These are phyloP conservation scores for Sternotherus odoratus DNA, from an alignment of 2,797 vertebrate genomes.

Conservation along the genomic window DNA sequence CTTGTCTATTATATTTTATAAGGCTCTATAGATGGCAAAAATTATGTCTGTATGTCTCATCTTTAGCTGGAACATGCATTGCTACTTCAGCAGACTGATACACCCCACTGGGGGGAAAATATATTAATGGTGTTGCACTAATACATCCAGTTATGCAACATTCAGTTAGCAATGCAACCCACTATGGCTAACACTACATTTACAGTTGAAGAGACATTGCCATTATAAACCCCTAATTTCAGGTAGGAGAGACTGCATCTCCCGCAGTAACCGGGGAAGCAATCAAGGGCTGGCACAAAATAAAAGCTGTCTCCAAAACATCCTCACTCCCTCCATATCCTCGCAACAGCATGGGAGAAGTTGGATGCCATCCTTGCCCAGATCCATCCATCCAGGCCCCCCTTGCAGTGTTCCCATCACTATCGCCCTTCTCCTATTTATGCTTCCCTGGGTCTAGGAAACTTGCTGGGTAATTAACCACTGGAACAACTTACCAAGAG, in stretches of 20 bases:
- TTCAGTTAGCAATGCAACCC: neutral
- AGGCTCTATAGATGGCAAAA: constrained; percentile 25
- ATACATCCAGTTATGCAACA: neutral
- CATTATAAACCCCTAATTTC: neutral
- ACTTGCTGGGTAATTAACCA: neutral
- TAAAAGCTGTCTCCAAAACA: neutral
- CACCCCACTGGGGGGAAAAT: neutral
- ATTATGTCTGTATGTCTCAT: neutral
- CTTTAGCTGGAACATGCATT: neutral
- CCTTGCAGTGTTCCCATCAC: neutral
- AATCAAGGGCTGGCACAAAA: neutral
- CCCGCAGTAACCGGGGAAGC: neutral
- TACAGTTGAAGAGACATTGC: neutral
- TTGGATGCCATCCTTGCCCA: neutral
- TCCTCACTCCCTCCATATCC: neutral
- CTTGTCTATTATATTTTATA: constrained; percentile 60
- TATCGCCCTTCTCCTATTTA: neutral
- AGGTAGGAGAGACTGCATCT: neutral
- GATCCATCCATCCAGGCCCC: neutral
- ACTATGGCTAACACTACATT: neutral
- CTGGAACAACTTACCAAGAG: neutral
- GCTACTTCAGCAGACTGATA: neutral
- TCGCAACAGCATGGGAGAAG: neutral
- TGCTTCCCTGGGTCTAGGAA: neutral
- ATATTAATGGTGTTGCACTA: neutral